phyloP scores from a whole-genome alignment of 2,888 invertebrate genomes.

The Agapetus fuscipes region DNA sequence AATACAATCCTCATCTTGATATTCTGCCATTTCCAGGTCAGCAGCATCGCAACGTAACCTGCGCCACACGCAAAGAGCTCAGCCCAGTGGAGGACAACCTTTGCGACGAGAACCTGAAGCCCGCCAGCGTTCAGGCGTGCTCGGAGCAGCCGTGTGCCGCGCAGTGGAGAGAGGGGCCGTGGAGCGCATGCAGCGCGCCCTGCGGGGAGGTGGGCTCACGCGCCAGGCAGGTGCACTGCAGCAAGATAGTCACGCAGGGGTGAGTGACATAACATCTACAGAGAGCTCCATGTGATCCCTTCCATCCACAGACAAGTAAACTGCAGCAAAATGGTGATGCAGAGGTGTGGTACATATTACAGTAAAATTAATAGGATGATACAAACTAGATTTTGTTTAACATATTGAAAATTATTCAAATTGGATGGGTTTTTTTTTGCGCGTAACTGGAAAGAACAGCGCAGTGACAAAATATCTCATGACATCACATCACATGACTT shows the following conservation, averaged over 20 bases:
- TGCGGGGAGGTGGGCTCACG: slow-evolving; percentile 72
- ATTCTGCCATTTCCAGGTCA: slow-evolving; percentile 53
- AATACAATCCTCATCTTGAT: no score
- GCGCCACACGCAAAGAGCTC: slow-evolving; percentile 64
- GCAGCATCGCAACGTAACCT: slow-evolving; percentile 69
- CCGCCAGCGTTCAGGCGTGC: slow-evolving; percentile 61
- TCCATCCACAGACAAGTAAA: no score
- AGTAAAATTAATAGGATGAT: no score
- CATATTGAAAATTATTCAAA: no score
- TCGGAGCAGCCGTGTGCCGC: slow-evolving; percentile 69
- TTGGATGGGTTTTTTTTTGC: no score
- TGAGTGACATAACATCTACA: slow-evolving; percentile 28
- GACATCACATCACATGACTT: no score
- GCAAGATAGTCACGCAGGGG: slow-evolving; percentile 67
- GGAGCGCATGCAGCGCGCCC: slow-evolving; percentile 73
- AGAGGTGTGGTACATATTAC: no score
- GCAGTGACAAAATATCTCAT: no score
- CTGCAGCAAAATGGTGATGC: no score
- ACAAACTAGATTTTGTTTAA: no score
- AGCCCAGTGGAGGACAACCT: slow-evolving; percentile 63
- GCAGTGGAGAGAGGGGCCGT: slow-evolving; percentile 66
- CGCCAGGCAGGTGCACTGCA: slow-evolving; percentile 66
- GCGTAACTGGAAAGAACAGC: no score
- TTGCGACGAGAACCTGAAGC: slow-evolving; percentile 70
- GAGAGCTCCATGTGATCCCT: no score